Evolutionary conservation across 1,140 invertebrate species (phyloP).

Genomic region (Heliothis subflexa): DNA sequence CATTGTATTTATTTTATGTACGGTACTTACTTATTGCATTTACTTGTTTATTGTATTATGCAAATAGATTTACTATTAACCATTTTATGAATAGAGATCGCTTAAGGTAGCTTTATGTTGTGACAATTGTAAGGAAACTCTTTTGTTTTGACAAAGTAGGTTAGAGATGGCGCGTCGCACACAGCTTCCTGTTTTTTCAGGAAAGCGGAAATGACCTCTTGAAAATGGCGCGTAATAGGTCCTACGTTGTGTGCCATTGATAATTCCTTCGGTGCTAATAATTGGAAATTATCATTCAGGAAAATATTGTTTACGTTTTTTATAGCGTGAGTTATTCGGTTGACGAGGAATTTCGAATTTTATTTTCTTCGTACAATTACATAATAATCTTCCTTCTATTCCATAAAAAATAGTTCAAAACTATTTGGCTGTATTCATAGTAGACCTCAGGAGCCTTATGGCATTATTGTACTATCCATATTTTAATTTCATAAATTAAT

Average conservation of each 20-base stretch:
- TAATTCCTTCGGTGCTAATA: not conserved
- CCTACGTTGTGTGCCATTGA: not conserved
- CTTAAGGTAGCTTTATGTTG: too few species aligned
- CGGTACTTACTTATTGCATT: not conserved
- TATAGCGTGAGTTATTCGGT: too few species aligned
- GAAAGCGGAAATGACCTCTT: conserved; percentile 3
- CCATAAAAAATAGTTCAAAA: too few species aligned
- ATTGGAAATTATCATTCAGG: not conserved
- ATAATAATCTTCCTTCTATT: too few species aligned
- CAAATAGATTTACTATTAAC: not conserved
- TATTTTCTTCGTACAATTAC: too few species aligned
- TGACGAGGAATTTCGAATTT: too few species aligned
- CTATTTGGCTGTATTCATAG: too few species aligned
- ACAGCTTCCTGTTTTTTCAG: conserved; percentile 4
- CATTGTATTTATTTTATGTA: not conserved
- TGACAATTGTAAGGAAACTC: not conserved
- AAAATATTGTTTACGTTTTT: too few species aligned
- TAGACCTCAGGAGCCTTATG: too few species aligned
- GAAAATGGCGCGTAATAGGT: conserved; percentile 6
- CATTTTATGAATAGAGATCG: not conserved
- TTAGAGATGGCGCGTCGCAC: not conserved
- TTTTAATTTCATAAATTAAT: too few species aligned
- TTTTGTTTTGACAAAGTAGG: conserved; percentile 8
- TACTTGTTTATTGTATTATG: not conserved
- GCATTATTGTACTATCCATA: too few species aligned